Percentiles rank a stretch among this genome's conserved stretches.
Conservation (phyloP, 2,888 invertebrate species). For the Euzophera pinguis region DNA sequence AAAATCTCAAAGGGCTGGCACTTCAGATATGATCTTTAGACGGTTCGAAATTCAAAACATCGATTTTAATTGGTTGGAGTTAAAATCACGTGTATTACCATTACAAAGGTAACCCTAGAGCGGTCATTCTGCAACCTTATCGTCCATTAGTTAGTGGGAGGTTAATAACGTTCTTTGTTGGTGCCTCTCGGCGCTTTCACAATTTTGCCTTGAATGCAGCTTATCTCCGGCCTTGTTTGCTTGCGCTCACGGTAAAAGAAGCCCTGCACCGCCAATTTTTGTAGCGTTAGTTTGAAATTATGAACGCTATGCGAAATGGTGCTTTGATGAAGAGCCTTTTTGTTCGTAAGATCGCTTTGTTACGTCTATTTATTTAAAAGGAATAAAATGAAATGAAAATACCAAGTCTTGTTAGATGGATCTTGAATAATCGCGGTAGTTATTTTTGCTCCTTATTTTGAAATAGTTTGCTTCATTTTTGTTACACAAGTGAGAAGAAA, state of each 20-base stretch:
- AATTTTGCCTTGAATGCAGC: conserved; percentile 71
- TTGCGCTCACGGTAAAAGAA: conserved; percentile 51
- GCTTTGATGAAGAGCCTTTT: conserved; percentile 35
- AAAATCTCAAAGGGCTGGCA: conserved; percentile 56
- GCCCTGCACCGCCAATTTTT: conserved; percentile 56
- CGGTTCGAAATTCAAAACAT: conserved; percentile 45
- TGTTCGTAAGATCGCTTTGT: conserved; percentile 30
- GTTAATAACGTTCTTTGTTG: conserved; percentile 74
- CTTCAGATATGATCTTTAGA: conserved; percentile 48
- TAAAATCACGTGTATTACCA: conserved; percentile 55
- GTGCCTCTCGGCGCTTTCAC: conserved; percentile 55
- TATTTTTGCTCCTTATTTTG: too few relatives aligned
- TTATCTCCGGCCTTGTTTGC: conserved; percentile 70
- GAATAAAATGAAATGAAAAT: not conserved
- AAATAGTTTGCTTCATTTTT: too few relatives aligned
- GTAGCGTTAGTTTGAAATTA: conserved; percentile 61
- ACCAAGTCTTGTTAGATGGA: too few relatives aligned
- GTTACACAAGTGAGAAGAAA: too few relatives aligned
- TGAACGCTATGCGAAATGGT: conserved; percentile 43
- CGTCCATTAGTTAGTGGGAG: conserved; percentile 69
- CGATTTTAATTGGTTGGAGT: conserved; percentile 26
- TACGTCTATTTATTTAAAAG: conserved; percentile 14
- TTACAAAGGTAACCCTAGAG: conserved; percentile 46
- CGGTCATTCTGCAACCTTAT: conserved; percentile 60
- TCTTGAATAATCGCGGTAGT: too few relatives aligned